Percentiles rank a stretch among this genome's conserved stretches.
phyloP scores from a whole-genome alignment of 2,888 invertebrate genomes.

The Hirtodrosophila histrioides region DNA sequence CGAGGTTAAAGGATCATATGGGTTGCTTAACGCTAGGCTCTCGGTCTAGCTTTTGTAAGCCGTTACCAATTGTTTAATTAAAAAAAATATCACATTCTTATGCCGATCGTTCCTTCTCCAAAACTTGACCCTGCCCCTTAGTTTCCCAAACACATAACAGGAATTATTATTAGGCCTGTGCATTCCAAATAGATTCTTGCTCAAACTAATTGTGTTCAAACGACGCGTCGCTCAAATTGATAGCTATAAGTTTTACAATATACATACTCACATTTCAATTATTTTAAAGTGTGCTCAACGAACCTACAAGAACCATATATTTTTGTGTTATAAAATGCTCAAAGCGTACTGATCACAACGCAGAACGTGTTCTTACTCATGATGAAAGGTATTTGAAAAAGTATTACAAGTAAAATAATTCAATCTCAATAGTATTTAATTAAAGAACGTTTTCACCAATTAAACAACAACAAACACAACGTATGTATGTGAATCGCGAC shows the following conservation, averaged over 20 bases:
- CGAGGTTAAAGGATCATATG: too few species aligned
- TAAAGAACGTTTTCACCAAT: conserved; percentile 61
- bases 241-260: conserved; percentile 21
- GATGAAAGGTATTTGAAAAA: conserved; percentile 15
- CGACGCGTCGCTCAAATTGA: conserved; percentile 35
- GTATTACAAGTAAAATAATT: conserved; percentile 53
- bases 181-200: conserved; percentile 24
- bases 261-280: conserved; percentile 27
- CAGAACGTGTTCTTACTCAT: conserved; percentile 23
- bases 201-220: conserved; percentile 45
- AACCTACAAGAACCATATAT: conserved; percentile 28
- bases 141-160: too few species aligned
- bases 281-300: conserved; percentile 43
- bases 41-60: too few species aligned
- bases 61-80: too few species aligned
- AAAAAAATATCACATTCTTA: too few species aligned
- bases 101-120: too few species aligned
- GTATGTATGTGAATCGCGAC: conserved; percentile 64
- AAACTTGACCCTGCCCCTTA: too few species aligned
- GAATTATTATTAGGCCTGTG: background rate
- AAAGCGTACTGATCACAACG: conserved; percentile 49
- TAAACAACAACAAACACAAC: conserved; percentile 51
- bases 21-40: too few species aligned
- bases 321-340: conserved; percentile 39
- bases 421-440: conserved; percentile 63